Conservation (phyloP, 2,888 invertebrate genomes). For the Bembecia ichneumoniformis region DNA sequence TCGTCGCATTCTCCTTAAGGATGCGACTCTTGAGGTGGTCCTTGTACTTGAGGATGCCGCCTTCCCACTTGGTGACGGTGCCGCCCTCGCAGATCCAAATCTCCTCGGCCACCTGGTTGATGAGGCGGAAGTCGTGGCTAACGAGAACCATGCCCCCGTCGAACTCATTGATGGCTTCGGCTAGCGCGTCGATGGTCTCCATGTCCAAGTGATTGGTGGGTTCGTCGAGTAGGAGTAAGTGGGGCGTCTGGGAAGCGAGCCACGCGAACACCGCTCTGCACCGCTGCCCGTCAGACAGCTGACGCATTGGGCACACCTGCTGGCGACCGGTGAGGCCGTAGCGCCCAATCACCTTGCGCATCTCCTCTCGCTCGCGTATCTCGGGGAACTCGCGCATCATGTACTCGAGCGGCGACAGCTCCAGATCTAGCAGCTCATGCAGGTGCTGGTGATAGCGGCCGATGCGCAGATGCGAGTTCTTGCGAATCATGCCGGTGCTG, state of each 20-base stretch:
- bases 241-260: constrained; percentile 97
- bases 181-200: constrained; percentile 98
- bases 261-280: constrained; percentile 99
- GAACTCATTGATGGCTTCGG: constrained; percentile 97
- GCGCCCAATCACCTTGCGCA: constrained; percentile 98
- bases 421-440: constrained; percentile 95
- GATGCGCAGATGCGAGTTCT: constrained; percentile 97
- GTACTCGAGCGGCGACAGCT: constrained; percentile 95
- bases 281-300: constrained; percentile 96
- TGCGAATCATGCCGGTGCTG: constrained; percentile 95
- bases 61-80: constrained; percentile 96
- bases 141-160: constrained; percentile 99
- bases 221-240: constrained; percentile 85
- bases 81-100: constrained; percentile 99
- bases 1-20: constrained; percentile 77
- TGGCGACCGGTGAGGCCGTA: constrained; percentile 98
- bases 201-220: constrained; percentile 97
- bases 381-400: constrained; percentile 98
- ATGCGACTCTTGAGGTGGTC: constrained; percentile 92
- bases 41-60: constrained; percentile 96
- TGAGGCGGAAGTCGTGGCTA: constrained; percentile 99
- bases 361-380: constrained; percentile 97
- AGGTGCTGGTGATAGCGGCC: constrained; percentile 99
- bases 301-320: constrained; percentile 94
- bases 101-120: constrained; percentile 98